phyloP scores from a whole-genome alignment of 2,113 vertebrate species.

The Myotis lucifugus region DNA sequence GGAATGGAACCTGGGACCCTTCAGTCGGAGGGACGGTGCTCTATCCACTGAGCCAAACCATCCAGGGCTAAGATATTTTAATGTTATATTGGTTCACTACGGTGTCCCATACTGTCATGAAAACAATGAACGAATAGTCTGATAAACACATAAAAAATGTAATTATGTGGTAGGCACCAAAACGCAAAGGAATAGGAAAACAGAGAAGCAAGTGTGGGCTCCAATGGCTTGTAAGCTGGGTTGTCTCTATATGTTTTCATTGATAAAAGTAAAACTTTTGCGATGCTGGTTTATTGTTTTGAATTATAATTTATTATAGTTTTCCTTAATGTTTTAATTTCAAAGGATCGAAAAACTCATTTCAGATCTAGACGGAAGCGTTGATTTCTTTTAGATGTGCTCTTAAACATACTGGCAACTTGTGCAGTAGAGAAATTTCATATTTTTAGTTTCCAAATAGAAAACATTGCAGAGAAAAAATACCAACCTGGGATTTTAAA shows the following conservation, averaged over 20 bases:
- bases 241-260: slow-evolving; percentile 32
- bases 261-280: slow-evolving; percentile 30
- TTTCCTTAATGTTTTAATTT: slow-evolving; percentile 57
- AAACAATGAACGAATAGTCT: background rate
- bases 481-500: background rate
- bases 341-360: slow-evolving; percentile 22
- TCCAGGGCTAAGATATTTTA: background rate
- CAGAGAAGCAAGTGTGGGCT: background rate
- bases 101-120: background rate
- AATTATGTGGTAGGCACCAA: background rate
- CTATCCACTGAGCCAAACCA: no score
- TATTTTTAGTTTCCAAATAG: slow-evolving; percentile 52
- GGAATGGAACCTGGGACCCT: no score
- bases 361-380: slow-evolving; percentile 1
- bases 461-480: slow-evolving; percentile 47
- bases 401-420: slow-evolving; percentile 37
- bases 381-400: slow-evolving; percentile 42
- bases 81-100: background rate
- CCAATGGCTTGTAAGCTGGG: background rate
- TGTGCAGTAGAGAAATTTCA: slow-evolving; percentile 37
- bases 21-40: no score
- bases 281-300: background rate
- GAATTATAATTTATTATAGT: background rate
- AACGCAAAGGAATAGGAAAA: slow-evolving; percentile 35
- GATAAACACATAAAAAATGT: slow-evolving; percentile 5